These are phyloP conservation scores for Anhinga rufa DNA, from an alignment of 2,113 vertebrate species.

Conservation along the genomic window DNA sequence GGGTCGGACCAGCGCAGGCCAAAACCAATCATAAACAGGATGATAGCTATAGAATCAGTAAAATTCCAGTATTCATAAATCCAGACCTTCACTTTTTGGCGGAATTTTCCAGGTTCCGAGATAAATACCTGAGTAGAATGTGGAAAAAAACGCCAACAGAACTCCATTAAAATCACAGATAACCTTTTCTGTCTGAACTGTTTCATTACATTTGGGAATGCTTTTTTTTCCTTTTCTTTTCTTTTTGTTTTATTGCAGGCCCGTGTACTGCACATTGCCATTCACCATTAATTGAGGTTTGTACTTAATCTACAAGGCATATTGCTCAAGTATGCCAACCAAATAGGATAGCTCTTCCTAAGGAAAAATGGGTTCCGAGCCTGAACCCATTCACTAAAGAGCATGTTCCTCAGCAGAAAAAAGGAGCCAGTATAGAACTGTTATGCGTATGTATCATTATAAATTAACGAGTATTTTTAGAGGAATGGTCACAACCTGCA, in stretches of 20 bases:
- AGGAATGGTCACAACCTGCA: not conserved
- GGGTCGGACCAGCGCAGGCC: conserved; percentile 76
- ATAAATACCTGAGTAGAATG: conserved; percentile 79
- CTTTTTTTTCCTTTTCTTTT: rapidly evolving
- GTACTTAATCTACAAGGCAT: not conserved
- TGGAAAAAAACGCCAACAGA: rapidly evolving
- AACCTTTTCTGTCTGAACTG: not conserved
- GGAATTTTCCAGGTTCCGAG: conserved; percentile 89
- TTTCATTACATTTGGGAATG: not conserved
- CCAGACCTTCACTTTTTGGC: conserved; percentile 93
- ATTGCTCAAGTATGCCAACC: not conserved
- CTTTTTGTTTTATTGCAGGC: not conserved
- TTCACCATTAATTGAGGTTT: not conserved
- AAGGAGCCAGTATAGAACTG: not conserved
- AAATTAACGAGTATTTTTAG: not conserved
- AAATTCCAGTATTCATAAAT: conserved; percentile 96
- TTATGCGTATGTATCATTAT: not conserved
- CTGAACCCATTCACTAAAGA: not conserved
- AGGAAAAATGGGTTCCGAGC: not conserved
- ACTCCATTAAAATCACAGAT: not conserved
- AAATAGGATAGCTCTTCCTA: not conserved
- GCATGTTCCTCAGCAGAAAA: not conserved
- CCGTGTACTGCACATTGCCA: not conserved
- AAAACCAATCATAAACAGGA: conserved; percentile 86
- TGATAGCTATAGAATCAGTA: conserved; percentile 86